Conservation (phyloP, 2,888 invertebrate species). For the Tanypteryx hageni region DNA sequence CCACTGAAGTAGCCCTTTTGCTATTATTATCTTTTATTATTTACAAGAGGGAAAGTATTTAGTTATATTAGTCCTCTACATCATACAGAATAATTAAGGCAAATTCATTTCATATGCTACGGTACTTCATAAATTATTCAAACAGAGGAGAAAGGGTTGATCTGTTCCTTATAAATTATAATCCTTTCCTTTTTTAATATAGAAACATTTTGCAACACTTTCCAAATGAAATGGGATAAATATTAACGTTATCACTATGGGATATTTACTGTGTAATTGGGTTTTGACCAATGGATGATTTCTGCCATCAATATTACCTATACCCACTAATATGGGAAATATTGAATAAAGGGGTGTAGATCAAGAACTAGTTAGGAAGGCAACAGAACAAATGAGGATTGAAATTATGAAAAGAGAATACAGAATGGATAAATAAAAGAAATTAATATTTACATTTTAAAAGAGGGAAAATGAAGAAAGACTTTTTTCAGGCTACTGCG, state of each 20-base stretch:
- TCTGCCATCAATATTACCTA: slow-evolving; percentile 53
- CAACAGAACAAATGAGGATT: neutral
- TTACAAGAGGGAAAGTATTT: slow-evolving; percentile 51
- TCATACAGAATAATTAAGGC: slow-evolving; percentile 58
- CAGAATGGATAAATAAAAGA: neutral
- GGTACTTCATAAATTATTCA: slow-evolving; percentile 54
- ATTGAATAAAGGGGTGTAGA: slow-evolving; percentile 41
- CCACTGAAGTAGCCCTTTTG: slow-evolving; percentile 50
- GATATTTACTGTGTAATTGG: slow-evolving; percentile 39
- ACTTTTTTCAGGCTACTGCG: neutral
- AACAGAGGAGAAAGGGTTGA: slow-evolving; percentile 37
- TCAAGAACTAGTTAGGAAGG: neutral
- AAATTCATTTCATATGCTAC: slow-evolving; percentile 52
- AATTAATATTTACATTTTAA: neutral
- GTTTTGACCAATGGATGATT: slow-evolving; percentile 47
- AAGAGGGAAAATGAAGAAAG: neutral
- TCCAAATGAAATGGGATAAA: slow-evolving; percentile 34
- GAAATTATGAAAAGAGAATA: neutral
- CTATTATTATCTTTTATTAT: slow-evolving; percentile 45
- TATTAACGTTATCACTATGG: slow-evolving; percentile 38
- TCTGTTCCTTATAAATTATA: slow-evolving; percentile 55
- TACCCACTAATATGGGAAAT: slow-evolving; percentile 33
- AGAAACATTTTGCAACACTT: neutral
- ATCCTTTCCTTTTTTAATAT: neutral
- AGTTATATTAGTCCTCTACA: slow-evolving; percentile 54